Conservation (phyloP, 2,797 vertebrate genomes). For the Melanitta fusca region DNA sequence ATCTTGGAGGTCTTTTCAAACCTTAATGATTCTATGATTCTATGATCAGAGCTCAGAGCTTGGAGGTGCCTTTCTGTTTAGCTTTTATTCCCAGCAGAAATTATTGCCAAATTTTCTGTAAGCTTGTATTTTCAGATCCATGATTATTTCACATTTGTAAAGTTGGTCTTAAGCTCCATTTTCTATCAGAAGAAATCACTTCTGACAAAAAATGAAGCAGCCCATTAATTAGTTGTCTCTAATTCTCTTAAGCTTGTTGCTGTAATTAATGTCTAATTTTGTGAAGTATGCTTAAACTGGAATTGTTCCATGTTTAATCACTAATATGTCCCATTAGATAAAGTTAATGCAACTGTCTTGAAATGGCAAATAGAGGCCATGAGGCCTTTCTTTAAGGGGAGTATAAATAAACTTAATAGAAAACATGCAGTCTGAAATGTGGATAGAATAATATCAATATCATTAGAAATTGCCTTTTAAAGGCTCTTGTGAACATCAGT, state of each 20-base stretch:
- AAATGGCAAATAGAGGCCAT: background rate
- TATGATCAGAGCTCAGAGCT: background rate
- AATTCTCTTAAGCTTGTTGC: constrained; percentile 58
- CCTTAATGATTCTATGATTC: too few relatives aligned
- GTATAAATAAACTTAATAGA: background rate
- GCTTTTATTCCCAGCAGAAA: background rate
- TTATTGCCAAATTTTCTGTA: background rate
- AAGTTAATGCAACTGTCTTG: constrained; percentile 48
- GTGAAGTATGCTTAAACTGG: constrained; percentile 47
- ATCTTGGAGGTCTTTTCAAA: too few relatives aligned
- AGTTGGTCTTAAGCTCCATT: background rate
- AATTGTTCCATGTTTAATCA: constrained; percentile 63
- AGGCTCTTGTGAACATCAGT: background rate
- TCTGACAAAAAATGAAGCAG: background rate
- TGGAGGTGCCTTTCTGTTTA: background rate
- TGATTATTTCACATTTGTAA: background rate
- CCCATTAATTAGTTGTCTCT: constrained; percentile 22
- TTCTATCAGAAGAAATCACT: background rate
- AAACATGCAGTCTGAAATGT: background rate
- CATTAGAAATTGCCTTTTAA: background rate
- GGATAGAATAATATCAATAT: background rate
- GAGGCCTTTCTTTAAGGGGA: background rate
- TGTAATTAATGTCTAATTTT: constrained; percentile 74
- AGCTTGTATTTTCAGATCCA: background rate
- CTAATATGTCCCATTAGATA: constrained; percentile 50